phyloP scores from a whole-genome alignment of 2,113 vertebrate species.

The Thunnus thynnus region DNA sequence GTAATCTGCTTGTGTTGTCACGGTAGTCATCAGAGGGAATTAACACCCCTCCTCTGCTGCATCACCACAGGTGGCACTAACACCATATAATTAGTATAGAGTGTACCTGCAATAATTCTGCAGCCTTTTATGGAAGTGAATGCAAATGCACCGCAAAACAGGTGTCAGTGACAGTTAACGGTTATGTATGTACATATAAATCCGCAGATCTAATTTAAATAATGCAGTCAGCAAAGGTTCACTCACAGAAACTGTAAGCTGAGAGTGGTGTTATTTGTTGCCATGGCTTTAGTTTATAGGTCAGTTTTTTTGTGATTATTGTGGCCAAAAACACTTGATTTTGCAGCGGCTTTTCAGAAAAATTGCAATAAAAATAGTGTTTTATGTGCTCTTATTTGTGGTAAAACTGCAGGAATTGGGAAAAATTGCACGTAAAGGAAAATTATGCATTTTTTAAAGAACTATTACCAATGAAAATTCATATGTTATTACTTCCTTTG shows the following conservation, averaged over 20 bases:
- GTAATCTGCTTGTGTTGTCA: conserved; percentile 19
- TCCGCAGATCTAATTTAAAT: neutral
- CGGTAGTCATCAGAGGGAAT: conserved; percentile 31
- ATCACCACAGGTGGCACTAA: conserved; percentile 50
- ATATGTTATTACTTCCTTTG: no score
- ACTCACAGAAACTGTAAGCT: neutral
- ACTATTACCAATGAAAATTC: no score
- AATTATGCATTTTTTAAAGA: no score
- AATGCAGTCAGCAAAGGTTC: neutral
- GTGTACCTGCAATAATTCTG: conserved; percentile 12
- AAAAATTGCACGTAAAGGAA: no score
- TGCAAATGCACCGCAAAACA: conserved; percentile 30
- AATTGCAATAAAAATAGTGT: no score
- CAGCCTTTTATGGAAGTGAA: neutral
- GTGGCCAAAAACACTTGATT: no score
- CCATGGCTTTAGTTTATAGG: neutral
- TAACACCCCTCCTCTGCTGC: conserved; percentile 25
- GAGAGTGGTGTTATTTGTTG: neutral
- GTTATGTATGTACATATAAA: conserved; percentile 1
- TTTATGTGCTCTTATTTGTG: no score
- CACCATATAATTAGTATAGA: conserved; percentile 42
- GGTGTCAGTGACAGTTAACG: conserved; percentile 11
- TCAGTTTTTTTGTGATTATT: no score
- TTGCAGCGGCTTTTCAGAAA: no score
- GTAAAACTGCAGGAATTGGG: no score